These are phyloP conservation scores for Alsophila aescularia DNA, from an alignment of 2,888 invertebrate species.

Conservation along the genomic window DNA sequence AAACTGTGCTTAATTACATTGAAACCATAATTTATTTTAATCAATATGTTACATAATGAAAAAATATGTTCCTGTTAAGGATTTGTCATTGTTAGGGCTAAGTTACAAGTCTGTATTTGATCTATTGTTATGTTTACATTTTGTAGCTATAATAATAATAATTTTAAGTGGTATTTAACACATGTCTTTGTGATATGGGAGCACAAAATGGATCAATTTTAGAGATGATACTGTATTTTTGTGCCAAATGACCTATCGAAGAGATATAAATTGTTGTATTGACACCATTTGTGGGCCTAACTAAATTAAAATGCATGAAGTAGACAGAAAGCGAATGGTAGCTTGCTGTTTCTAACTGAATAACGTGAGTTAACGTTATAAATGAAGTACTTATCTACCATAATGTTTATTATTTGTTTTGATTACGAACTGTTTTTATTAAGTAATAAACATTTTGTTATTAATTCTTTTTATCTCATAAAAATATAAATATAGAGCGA, in stretches of 20 bases:
- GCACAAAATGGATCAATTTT: slow-evolving; percentile 67
- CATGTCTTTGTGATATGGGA: slow-evolving; percentile 52
- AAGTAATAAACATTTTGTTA: no score
- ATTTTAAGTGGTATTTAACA: background rate
- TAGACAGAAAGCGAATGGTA: background rate
- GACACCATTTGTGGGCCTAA: slow-evolving; percentile 8
- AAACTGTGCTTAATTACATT: background rate
- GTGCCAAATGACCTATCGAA: slow-evolving; percentile 48
- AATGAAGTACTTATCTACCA: no score
- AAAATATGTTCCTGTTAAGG: slow-evolving; percentile 71
- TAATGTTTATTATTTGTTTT: background rate
- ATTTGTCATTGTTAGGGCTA: slow-evolving; percentile 64
- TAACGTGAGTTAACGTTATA: no score
- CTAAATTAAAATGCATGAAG: no score
- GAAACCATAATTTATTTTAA: background rate
- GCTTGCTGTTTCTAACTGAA: no score
- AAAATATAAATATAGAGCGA: background rate
- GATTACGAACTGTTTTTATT: no score
- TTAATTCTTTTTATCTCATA: background rate
- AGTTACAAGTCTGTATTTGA: slow-evolving; percentile 50
- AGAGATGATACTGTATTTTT: slow-evolving; percentile 47
- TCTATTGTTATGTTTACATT: slow-evolving; percentile 30
- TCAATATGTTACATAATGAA: slow-evolving; percentile 2
- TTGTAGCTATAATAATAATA: slow-evolving; percentile 21
- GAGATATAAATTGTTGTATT: slow-evolving; percentile 4